Evolutionary conservation across 2,888 invertebrate species (phyloP), one percentile per base, ranked within the genome.

Genomic region (Rhagophthalmus giganteus): DNA sequence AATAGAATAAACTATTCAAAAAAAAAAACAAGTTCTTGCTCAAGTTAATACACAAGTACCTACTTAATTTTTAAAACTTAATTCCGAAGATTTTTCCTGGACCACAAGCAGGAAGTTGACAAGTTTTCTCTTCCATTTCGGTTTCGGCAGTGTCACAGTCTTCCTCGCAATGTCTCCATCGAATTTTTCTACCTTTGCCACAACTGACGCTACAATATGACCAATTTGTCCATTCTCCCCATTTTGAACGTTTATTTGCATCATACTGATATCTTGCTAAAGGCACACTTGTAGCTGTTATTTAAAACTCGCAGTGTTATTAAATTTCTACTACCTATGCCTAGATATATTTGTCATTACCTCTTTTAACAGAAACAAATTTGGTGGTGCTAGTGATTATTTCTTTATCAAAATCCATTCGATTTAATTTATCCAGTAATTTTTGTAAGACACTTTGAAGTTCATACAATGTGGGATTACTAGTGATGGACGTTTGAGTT

Each of bases 121-220:
- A 79, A 2, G 70, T 58, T 60, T 77, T 78, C 56, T 79, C 77
- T 53, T 77, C 76, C 78, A 78, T 78, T 68, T 79, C 78, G 2
- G 75, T 76, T 55, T 78, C 78, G 3, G 74, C 72, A 2, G 63
- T 69, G 4, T 66, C 60, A 52, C 77, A 78, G 46, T 74, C 70
- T 16, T 64, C 65, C 47, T 73, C 49, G 62, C 82, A 82, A 47
- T 77, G 74, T 13, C 84, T 71, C 73, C 79, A 81, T 14, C 84
- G 70, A 56, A 79, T 80, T 58, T 81, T 72, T 12, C 80, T 69
- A 2, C 85, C 85, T 61, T 77, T 79, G 0, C 84, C 85, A 63
- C 85, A 85, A 15, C 78, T 79, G 1, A 82, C 84, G 48, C 80
- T 79, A 66, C 84, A 85, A n/a, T 78, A 71, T n/a, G 81, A 78